A percentile compares a stretch with the other conserved stretches of the same genome.
Evolutionary conservation across 2,113 vertebrate species (phyloP).

Genomic region (Hippopotamus amphibius): DNA sequence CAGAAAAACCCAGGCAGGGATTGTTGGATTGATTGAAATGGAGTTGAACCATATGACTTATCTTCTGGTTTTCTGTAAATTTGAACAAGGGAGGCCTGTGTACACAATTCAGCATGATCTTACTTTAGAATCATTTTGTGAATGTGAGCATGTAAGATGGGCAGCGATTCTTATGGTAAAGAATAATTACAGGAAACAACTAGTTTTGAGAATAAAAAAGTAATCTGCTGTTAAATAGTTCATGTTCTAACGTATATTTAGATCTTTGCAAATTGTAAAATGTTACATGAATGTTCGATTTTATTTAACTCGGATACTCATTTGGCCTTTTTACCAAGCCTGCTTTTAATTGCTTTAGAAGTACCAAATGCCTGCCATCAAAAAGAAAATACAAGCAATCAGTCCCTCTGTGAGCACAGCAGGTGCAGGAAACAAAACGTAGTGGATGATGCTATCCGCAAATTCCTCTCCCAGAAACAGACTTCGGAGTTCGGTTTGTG

Average conservation of each 20-base stretch:
- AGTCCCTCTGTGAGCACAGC: not conserved
- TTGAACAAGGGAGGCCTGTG: not conserved
- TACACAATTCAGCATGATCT: not conserved
- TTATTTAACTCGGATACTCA: conserved; percentile 9
- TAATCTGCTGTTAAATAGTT: not conserved
- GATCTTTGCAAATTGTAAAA: not conserved
- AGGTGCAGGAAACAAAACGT: not conserved
- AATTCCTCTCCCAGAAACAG: not conserved
- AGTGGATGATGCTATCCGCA: not conserved
- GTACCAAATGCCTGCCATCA: not conserved
- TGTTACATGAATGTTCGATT: not conserved
- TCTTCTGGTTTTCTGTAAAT: not conserved
- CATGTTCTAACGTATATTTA: not conserved
- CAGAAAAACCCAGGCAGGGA: not conserved
- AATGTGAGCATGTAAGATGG: not conserved
- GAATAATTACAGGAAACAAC: conserved; percentile 15
- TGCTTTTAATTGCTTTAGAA: conserved; percentile 38
- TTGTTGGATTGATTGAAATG: not conserved
- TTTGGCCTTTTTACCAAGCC: conserved; percentile 22
- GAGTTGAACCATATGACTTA: not conserved
- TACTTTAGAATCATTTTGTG: conserved; percentile 1
- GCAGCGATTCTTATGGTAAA: not conserved
- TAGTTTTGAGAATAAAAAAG: not conserved
- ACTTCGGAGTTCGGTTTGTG: not conserved
- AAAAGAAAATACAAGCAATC: not conserved